Base-by-base conservation (phyloP, 2,113 vertebrate species). In the Gorsachius goisagi region DNA sequence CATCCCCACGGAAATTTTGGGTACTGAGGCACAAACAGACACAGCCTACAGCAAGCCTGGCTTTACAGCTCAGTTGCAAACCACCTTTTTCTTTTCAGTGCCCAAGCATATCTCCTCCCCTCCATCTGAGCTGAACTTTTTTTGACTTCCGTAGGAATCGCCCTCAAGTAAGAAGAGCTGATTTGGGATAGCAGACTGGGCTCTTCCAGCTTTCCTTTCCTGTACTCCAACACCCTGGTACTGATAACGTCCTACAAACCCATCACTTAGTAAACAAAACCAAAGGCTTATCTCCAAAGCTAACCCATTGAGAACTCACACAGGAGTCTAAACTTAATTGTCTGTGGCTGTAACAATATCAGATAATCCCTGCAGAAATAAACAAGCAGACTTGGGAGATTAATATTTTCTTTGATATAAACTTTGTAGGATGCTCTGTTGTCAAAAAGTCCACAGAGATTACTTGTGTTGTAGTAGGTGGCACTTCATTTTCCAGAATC, bases 401-500 rank as follows among this genome's bases (percentile, higher is more conserved):
- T 96, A 96, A 92, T 95, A 95, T 97, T 96, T 96, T 92, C 95
- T 95, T 96, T 94, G 97, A 97, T 95, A 97, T 49, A 97, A 97
- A 97, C 69, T 96, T 89, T 90, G 94, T 68, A 82, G 85, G 93
- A 96, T 94, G 75, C 37, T 84, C 85, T 89, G 96, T 95, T 95
- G 94, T 96, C 95, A 95, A 95, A 97, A 97, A 93, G 85, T 80
- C 94, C 86, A 93, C 63, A 85, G 90, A 88, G 80, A 96, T 94
- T 97, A 94, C 95, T 97, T 80, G 79, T 95, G 93, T 73, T 97
- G 60, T 83, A 89, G 90, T 97, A 97, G 96, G 90, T 96, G 96
- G 96, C 97, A 98, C 94, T 97, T 95, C 95, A 97, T 98, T 97
- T 98, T 97, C 92, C 82, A 92, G 96, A 87, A 98, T 97, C 97